Evolutionary conservation across 2,797 vertebrate species (phyloP).

Genomic region (Artibeus lituratus): DNA sequence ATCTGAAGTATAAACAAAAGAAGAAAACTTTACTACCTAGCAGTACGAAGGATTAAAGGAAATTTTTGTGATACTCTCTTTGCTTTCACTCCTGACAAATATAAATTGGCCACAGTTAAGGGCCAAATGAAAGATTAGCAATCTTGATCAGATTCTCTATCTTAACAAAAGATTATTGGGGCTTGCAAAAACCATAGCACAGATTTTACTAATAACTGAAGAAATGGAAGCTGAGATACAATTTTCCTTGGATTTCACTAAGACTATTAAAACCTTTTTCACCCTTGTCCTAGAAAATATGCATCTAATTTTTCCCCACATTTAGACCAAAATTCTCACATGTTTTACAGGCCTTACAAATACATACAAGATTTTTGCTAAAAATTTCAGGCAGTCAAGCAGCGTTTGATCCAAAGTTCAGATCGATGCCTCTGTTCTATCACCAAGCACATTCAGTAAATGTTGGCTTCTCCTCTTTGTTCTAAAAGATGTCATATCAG

Average conservation of each 20-base stretch:
- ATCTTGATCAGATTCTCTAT: background rate
- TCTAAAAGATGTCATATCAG: background rate
- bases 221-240: background rate
- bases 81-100: background rate
- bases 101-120: background rate
- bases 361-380: background rate
- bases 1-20: background rate
- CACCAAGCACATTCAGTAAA: background rate
- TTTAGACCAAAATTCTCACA: background rate
- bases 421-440: background rate
- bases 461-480: background rate
- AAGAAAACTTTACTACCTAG: background rate
- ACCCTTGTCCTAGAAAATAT: background rate
- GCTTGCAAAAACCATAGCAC: background rate
- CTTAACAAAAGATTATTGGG: background rate
- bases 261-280: background rate
- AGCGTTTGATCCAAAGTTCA: background rate
- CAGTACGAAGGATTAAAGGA: background rate
- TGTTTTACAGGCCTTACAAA: background rate
- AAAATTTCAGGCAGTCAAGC: background rate
- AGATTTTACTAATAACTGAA: background rate
- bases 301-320: background rate
- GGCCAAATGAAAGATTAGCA: background rate
- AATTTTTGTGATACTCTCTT: background rate
- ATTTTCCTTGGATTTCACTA: background rate